phyloP scores from a whole-genome alignment of 2,888 invertebrate genomes.

The Stictocephala bisonia region DNA sequence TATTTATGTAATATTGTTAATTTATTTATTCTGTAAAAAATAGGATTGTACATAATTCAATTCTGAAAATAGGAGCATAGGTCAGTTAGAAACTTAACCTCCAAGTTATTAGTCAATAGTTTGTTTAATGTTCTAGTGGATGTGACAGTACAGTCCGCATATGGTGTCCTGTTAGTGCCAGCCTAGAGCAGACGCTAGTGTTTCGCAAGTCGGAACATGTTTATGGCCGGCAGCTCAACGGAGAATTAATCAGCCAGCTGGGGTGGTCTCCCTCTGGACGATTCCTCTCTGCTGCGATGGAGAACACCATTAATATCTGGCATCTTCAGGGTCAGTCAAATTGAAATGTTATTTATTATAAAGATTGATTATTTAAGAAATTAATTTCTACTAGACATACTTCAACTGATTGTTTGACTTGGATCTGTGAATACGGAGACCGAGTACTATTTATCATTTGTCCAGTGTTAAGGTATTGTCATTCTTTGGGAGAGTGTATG shows the following conservation, averaged over 20 bases:
- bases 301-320: constrained; percentile 71
- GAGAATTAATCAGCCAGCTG: constrained; percentile 66
- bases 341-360: no score
- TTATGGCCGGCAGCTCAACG: constrained; percentile 68
- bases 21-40: no score
- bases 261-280: constrained; percentile 69
- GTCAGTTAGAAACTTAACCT: no score
- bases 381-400: no score
- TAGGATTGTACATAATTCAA: not conserved
- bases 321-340: constrained; percentile 64
- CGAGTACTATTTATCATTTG: no score
- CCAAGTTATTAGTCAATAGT: not conserved
- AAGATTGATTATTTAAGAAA: no score
- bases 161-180: constrained; percentile 67
- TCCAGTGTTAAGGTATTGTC: no score
- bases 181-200: constrained; percentile 69
- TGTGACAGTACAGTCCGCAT: constrained; percentile 73
- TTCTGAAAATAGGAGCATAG: no score
- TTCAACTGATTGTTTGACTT: no score
- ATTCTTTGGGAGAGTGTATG: no score
- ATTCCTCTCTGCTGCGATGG: constrained; percentile 70
- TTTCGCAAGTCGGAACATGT: constrained; percentile 67
- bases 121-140: constrained; percentile 64
- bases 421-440: no score
- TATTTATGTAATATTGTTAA: no score